phyloP scores from a whole-genome alignment of 2,888 invertebrate species.

The Dryococelus australis region DNA sequence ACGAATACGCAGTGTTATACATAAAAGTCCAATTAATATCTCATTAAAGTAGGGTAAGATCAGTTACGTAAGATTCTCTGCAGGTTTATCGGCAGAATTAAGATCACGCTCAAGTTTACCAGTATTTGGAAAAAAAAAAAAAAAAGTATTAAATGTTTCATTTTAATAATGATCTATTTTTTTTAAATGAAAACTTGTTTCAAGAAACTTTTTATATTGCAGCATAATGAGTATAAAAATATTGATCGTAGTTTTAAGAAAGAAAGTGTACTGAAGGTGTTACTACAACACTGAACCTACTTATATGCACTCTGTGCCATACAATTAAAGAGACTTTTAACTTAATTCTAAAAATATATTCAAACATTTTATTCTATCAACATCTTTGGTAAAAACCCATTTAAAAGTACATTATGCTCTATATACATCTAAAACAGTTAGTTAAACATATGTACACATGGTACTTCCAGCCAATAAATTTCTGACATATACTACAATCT shows the following conservation, averaged over 20 bases:
- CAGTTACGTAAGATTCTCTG: no score
- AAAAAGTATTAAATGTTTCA: no score
- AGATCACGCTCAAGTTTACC: no score
- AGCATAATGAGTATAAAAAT: background rate
- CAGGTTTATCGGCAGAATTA: no score
- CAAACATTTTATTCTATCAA: background rate
- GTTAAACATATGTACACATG: background rate
- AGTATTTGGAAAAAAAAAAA: no score
- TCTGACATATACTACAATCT: background rate
- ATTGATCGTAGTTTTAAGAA: background rate
- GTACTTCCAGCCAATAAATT: background rate
- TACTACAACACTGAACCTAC: background rate
- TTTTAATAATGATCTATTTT: no score
- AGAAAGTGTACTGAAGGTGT: background rate
- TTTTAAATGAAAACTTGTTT: no score
- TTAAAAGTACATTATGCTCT: background rate
- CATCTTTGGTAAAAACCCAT: constrained; percentile 5
- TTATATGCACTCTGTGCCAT: background rate
- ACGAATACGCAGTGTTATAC: no score
- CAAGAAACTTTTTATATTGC: no score
- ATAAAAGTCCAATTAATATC: no score
- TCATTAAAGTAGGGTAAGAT: no score
- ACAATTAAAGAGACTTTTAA: background rate
- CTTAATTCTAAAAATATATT: background rate
- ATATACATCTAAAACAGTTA: background rate